A percentile compares a stretch with the other conserved stretches of the same genome.
Evolutionary conservation across 2,888 invertebrate species (phyloP).

Genomic region (Xylocampa areola): DNA sequence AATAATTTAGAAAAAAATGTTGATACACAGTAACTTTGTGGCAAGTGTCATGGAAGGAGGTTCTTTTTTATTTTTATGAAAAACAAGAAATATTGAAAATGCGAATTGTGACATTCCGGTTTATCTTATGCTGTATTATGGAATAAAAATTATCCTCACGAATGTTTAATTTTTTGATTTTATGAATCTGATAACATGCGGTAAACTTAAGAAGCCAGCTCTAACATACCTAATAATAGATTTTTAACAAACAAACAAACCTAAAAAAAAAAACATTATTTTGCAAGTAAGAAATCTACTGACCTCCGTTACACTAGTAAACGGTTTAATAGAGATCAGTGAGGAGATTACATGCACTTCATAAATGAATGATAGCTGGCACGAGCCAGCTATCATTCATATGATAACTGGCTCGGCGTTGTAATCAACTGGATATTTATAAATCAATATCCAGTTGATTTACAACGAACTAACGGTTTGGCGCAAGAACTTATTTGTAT

Average conservation of each 20-base stretch:
- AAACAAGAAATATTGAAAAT: conserved; percentile 83
- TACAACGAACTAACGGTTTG: too few species aligned
- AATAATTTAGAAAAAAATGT: conserved; percentile 89
- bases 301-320: too few species aligned
- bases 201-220: conserved; percentile 4
- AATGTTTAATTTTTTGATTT: conserved; percentile 76
- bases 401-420: too few species aligned
- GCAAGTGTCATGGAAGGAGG: conserved; percentile 82
- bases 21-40: conserved; percentile 83
- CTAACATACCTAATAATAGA: conserved; percentile 1
- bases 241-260: neutral
- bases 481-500: too few species aligned
- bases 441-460: too few species aligned
- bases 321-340: too few species aligned
- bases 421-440: too few species aligned
- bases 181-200: conserved; percentile 32
- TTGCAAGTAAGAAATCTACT: too few species aligned
- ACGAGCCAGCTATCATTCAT: too few species aligned
- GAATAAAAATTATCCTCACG: conserved; percentile 89
- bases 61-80: conserved; percentile 85
- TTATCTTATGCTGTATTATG: conserved; percentile 90
- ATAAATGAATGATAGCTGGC: too few species aligned
- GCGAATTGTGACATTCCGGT: conserved; percentile 89
- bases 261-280: too few species aligned
- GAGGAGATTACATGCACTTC: too few species aligned